phyloP scores from a whole-genome alignment of 2,888 invertebrate species.

The Incurvaria masculella region DNA sequence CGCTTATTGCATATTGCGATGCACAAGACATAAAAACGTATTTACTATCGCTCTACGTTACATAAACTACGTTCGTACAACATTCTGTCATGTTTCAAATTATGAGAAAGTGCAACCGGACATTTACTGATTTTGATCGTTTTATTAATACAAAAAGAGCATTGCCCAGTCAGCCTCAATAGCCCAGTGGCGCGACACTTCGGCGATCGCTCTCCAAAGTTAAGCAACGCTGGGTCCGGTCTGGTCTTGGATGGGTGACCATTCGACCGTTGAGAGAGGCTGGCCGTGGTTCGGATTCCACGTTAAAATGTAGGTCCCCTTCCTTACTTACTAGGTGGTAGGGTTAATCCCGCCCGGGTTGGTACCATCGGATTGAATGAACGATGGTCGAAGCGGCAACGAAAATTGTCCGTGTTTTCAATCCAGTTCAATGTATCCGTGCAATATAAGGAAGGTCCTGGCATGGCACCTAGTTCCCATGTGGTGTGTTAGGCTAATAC shows the following conservation, averaged over 20 bases:
- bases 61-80: too few species aligned
- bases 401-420: neutral
- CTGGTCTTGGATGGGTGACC: neutral
- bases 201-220: neutral
- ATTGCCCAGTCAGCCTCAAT: neutral
- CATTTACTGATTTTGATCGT: too few species aligned
- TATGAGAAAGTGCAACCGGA: too few species aligned
- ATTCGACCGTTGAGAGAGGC: neutral
- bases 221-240: neutral
- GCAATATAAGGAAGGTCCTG: neutral
- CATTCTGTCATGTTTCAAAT: too few species aligned
- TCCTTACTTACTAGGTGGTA: neutral
- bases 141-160: too few species aligned
- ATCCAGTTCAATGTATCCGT: neutral
- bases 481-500: neutral
- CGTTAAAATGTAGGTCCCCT: neutral
- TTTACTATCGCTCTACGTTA: too few species aligned
- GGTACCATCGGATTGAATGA: neutral
- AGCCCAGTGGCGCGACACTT: neutral
- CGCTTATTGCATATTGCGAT: too few species aligned
- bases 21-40: too few species aligned
- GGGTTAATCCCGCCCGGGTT: neutral
- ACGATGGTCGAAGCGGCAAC: neutral
- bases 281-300: neutral
- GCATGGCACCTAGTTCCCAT: neutral